Conservation (phyloP, 2,113 vertebrate species). For the Falcunculus frontatus region DNA sequence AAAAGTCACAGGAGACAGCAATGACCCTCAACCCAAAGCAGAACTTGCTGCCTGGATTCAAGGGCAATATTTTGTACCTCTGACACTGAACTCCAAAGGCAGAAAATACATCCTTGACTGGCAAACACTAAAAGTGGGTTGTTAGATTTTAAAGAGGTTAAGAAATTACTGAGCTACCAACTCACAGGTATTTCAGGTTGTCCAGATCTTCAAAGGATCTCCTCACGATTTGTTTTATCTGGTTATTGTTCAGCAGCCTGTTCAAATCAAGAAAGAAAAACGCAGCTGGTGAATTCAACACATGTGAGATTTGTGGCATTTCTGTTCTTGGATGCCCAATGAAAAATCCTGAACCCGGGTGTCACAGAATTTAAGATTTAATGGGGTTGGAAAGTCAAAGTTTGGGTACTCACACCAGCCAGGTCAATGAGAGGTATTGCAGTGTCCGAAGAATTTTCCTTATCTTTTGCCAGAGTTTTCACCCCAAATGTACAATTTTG, state of each 20-base stretch:
- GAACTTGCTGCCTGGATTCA: not conserved
- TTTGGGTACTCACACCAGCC: not conserved
- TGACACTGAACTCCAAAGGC: not conserved
- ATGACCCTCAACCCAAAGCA: not conserved
- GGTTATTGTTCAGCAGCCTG: conserved; percentile 72
- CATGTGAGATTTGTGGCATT: fast-evolving
- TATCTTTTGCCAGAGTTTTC: not conserved
- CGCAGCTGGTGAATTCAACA: not conserved
- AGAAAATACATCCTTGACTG: fast-evolving
- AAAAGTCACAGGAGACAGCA: not conserved
- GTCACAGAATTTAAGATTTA: not conserved
- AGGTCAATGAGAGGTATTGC: not conserved
- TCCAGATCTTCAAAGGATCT: conserved; percentile 64
- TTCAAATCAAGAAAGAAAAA: not conserved
- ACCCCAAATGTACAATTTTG: not conserved
- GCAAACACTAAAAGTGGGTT: not conserved
- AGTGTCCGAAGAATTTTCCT: not conserved
- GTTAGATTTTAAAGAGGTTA: not conserved
- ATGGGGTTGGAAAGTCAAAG: not conserved
- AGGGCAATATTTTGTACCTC: not conserved
- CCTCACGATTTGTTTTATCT: conserved; percentile 52
- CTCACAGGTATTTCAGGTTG: conserved; percentile 72
- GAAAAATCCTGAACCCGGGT: not conserved
- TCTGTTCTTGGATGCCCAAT: not conserved
- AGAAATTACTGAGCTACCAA: not conserved